These are phyloP conservation scores for Tethya wilhelma DNA, from an alignment of 37 sponge, comb jelly and placozoan species.

Conservation along the genomic window DNA sequence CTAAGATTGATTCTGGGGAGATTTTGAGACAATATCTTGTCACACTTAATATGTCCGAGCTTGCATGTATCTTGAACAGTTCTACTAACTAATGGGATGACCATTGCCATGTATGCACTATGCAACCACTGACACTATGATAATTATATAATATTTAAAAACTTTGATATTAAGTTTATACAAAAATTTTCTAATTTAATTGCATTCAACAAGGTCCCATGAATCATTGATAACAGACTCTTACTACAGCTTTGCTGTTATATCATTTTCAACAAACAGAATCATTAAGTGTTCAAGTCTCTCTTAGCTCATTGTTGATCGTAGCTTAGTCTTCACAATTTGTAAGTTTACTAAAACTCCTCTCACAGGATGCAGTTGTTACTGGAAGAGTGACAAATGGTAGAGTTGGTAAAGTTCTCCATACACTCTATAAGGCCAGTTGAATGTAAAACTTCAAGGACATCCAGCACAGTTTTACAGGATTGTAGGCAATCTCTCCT, in stretches of 20 bases:
- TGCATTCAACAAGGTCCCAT: neutral
- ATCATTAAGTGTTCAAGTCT: constrained; percentile 14
- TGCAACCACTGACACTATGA: no score
- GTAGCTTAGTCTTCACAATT: constrained; percentile 7
- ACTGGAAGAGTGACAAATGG: constrained; percentile 11
- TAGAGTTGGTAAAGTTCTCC: constrained; percentile 20
- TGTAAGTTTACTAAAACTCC: constrained; percentile 5
- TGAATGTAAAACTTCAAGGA: neutral
- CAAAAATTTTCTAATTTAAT: neutral
- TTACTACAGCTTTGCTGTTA: neutral
- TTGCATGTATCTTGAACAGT: no score
- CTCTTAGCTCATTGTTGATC: neutral
- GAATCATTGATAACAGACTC: constrained; percentile 6
- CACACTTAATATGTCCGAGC: no score
- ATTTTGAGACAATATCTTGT: no score
- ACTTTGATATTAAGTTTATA: neutral
- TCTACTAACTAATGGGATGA: no score
- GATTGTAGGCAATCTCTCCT: constrained; percentile 4
- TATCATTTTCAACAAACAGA: constrained; percentile 18
- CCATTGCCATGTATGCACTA: no score
- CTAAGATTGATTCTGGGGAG: no score
- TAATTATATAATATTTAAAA: no score
- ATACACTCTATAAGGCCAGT: constrained; percentile 15
- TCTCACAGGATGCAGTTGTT: constrained; percentile 8
- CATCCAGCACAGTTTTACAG: constrained; percentile 13